phyloP scores from a whole-genome alignment of 2,888 invertebrate species.

The Fragum fragum region DNA sequence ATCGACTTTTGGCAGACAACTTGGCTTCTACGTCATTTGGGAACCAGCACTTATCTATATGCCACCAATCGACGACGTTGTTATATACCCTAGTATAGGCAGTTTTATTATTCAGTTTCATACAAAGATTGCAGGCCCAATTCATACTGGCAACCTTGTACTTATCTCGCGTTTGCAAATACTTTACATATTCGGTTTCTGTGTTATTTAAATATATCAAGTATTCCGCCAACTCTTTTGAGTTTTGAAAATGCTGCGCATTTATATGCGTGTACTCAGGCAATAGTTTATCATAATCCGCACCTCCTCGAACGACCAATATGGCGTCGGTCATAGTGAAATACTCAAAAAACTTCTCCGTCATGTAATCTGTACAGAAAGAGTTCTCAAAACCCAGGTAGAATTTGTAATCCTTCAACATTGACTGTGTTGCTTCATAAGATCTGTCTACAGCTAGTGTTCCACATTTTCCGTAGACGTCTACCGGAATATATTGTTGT shows the following conservation, averaged over 20 bases:
- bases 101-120: slow-evolving; percentile 30
- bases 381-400: slow-evolving; percentile 1
- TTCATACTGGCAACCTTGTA: background rate
- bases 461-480: slow-evolving; percentile 24
- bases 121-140: slow-evolving; percentile 34
- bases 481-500: slow-evolving; percentile 8
- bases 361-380: slow-evolving; percentile 14
- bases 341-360: slow-evolving; percentile 24
- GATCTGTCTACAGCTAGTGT: background rate
- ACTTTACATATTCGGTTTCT: slow-evolving; percentile 25
- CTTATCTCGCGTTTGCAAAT: slow-evolving; percentile 24
- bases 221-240: slow-evolving; percentile 9
- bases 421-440: background rate
- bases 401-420: slow-evolving; percentile 12
- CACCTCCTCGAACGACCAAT: slow-evolving; percentile 33
- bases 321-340: slow-evolving; percentile 7
- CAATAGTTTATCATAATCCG: slow-evolving; percentile 26
- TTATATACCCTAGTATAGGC: slow-evolving; percentile 7
- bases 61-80: slow-evolving; percentile 20
- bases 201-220: slow-evolving; percentile 30
- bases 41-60: slow-evolving; percentile 17
- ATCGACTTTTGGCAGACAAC: background rate
- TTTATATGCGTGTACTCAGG: slow-evolving; percentile 32
- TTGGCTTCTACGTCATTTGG: slow-evolving; percentile 8
- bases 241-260: background rate